These are phyloP conservation scores for Schizotus pectinicornis DNA, from an alignment of 2,888 invertebrate species.

Conservation along the genomic window DNA sequence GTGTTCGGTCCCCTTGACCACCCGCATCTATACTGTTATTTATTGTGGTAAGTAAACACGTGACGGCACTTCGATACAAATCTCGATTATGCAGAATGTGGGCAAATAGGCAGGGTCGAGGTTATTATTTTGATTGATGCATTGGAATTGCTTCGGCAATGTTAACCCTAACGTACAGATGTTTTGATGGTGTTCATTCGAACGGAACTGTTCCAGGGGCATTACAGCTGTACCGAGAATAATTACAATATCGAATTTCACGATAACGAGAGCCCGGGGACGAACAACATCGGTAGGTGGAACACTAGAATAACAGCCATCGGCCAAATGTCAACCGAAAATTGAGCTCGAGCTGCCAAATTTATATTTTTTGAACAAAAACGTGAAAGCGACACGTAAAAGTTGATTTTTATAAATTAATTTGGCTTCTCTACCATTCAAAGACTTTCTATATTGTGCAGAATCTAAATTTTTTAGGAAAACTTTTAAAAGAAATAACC, in stretches of 20 bases:
- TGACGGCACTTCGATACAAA: slow-evolving; percentile 18
- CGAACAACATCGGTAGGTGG: no score
- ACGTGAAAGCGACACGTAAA: no score
- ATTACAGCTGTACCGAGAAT: slow-evolving; percentile 5
- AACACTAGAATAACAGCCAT: no score
- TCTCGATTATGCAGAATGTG: slow-evolving; percentile 20
- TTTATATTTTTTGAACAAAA: no score
- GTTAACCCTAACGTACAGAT: slow-evolving; percentile 22
- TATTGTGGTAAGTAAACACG: slow-evolving; percentile 3
- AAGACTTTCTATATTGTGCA: no score
- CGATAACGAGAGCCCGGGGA: neutral
- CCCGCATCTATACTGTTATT: slow-evolving; percentile 16
- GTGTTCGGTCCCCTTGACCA: slow-evolving; percentile 9
- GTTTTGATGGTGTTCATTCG: slow-evolving; percentile 15
- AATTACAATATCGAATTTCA: slow-evolving; percentile 3
- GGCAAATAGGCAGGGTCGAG: slow-evolving; percentile 10
- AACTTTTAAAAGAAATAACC: no score
- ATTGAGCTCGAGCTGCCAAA: no score
- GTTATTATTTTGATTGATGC: no score
- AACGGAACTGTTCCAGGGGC: slow-evolving; percentile 8
- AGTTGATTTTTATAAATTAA: no score
- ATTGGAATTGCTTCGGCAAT: neutral
- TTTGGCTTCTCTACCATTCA: no score
- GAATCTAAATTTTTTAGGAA: no score
- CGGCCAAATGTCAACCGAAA: no score